Evolutionary conservation across 1,140 invertebrate species (phyloP), one percentile per base, ranked within the genome.

Genomic region (Pachyrhynchus sulphureomaculatus): DNA sequence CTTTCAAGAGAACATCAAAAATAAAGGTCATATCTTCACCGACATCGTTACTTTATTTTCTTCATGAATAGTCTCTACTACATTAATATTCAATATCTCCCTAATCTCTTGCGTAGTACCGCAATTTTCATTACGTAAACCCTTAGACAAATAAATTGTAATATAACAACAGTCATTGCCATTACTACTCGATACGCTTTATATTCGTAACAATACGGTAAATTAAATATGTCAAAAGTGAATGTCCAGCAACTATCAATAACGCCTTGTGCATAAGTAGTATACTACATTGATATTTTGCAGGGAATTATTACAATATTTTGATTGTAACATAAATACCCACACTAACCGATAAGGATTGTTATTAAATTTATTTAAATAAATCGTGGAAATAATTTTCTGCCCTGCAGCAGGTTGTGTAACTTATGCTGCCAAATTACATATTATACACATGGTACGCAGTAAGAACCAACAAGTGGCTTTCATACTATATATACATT

Each of bases 141-240:
- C 37, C 54, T 42, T 55, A 55, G 54, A 56, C 42, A 56, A 56
- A 56, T 47, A 56, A 56, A 56, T 56, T 34, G 54, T 47, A 45
- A 12, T 56, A 56, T 45, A 56, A 23, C 8, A n/a, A 10, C 54
- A 56, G 37, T 55, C 32, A 36, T 54, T 56, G 39, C 54, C 10
- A 56, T 56, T 56, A 34, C 34, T 36, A 37, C 49, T 52, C 37
- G 49, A 52, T 52, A 56, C 54, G 54, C 42, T 56, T 36, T 33
- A 36, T 36, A 21, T 29, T 45, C 9, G 17, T 34, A 56, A 56
- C 54, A 56, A 56, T 56, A 44, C 24, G 18, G 41, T 26, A 56
- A 56, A 56, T 56, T 56, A 56, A 56, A 56, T 56, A 56, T 56
- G 54, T 47, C 54, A 56, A 56, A 56, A 56, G 54, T 56, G 54